Evolutionary conservation across 2,113 vertebrate genomes (phyloP), one percentile per base, ranked within the genome.

Genomic region (Tragelaphus imberbis): DNA sequence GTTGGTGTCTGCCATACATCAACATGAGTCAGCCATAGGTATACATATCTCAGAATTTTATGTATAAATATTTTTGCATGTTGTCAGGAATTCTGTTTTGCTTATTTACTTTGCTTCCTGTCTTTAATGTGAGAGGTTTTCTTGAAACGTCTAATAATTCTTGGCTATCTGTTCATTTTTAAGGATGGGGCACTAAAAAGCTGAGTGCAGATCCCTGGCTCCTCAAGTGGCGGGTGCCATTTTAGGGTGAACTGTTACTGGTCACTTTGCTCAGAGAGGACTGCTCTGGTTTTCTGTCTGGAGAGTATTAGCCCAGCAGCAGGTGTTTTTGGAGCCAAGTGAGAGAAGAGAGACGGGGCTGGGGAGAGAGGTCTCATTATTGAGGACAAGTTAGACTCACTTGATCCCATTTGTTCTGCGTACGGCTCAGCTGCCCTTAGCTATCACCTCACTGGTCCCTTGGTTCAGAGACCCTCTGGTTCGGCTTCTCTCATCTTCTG

Each of bases 81-180:
- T 84, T 88, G n/a, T 84, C 49, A 84, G 65, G 40, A 89, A 84
- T 92, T 68, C 25, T 55, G 47, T 91, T 91, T 96, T 88, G 21
- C 68, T 95, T 84, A 11, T 88, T 96, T 97, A 61, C 84, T 77
- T 96, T 97, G 77, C 77, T 77, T 96, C 16, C 55, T 47, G 2
- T 88, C 77, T 92, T 84, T 68, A 15, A 9, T 30, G 7, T 88
- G 44, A 88, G 63, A 95, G 47, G 27, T 92, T 88, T 89, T 92
- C 65, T 58, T 80, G 56, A 79, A 21, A 77, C 65, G 8, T 79
- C 65, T 94, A 33, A 25, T 55, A 65, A 86, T 85, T 94, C 87
- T 90, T 90, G 40, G 81, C 53, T 53, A 4, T 30, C 80, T 77
- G 56, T 85, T 92, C 65, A 53, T 84, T 97, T 92, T 80, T 89